Percentiles rank a stretch among this genome's conserved stretches.
These are phyloP conservation scores for Cervus canadensis DNA, from an alignment of 2,113 vertebrate genomes.

Conservation along the genomic window DNA sequence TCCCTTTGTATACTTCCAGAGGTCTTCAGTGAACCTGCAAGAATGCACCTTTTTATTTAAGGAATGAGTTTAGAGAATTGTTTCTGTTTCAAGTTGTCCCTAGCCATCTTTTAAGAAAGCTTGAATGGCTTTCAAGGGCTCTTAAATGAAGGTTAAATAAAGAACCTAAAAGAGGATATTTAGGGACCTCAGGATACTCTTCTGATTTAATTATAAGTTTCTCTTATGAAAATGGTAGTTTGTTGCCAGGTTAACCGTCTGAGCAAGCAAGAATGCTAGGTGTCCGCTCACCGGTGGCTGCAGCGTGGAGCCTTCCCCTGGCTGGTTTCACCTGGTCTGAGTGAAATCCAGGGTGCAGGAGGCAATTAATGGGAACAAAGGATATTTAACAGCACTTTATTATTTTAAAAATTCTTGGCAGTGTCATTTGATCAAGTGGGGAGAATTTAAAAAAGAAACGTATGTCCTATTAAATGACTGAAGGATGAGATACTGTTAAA, in stretches of 20 bases:
- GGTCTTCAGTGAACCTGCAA: slow-evolving; percentile 15
- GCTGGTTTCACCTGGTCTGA: slow-evolving; percentile 32
- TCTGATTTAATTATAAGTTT: slow-evolving; percentile 66
- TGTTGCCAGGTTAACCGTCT: slow-evolving; percentile 78
- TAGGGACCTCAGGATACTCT: slow-evolving; percentile 48
- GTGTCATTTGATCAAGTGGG: slow-evolving; percentile 56
- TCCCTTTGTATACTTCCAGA: slow-evolving; percentile 16
- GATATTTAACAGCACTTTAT: slow-evolving; percentile 45
- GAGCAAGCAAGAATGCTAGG: slow-evolving; percentile 72
- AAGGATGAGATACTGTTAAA: slow-evolving; percentile 50
- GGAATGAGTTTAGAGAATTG: neutral
- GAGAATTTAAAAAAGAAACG: slow-evolving; percentile 70
- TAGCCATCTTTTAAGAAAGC: slow-evolving; percentile 43
- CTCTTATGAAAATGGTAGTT: slow-evolving; percentile 64
- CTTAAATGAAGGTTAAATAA: slow-evolving; percentile 69
- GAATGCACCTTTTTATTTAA: slow-evolving; percentile 59
- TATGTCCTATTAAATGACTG: slow-evolving; percentile 39
- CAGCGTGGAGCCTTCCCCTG: neutral
- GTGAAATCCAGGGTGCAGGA: slow-evolving; percentile 56
- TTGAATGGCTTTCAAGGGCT: slow-evolving; percentile 47
- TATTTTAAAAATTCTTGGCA: slow-evolving; percentile 39
- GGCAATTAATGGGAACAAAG: slow-evolving; percentile 30
- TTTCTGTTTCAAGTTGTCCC: slow-evolving; percentile 63
- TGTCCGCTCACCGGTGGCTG: slow-evolving; percentile 52
- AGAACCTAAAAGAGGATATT: slow-evolving; percentile 54